phyloP scores from a whole-genome alignment of 2,888 invertebrate genomes.

The Phragmatobia fuliginosa region DNA sequence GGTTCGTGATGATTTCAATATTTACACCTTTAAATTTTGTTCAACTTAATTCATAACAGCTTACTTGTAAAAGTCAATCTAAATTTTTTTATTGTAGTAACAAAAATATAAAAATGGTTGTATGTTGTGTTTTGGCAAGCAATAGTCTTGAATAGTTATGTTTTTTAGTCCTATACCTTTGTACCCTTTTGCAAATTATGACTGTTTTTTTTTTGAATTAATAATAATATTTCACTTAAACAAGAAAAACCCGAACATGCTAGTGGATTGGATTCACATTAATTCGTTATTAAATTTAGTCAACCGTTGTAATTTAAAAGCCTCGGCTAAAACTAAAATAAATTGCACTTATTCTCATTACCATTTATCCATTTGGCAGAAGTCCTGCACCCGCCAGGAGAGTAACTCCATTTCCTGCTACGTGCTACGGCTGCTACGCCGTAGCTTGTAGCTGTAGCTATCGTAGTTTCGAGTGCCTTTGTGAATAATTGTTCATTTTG shows the following conservation, averaged over 20 bases:
- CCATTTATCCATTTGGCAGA: constrained; percentile 77
- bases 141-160: no score
- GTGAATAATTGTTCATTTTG: constrained; percentile 71
- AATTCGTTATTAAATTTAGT: constrained; percentile 22
- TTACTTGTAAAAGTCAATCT: not conserved
- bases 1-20: not conserved
- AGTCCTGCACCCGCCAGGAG: constrained; percentile 71
- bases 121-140: not conserved
- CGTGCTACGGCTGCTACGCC: constrained; percentile 78
- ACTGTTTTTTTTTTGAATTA: no score
- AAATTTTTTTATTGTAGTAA: not conserved
- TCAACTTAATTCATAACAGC: not conserved
- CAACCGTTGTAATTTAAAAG: constrained; percentile 32
- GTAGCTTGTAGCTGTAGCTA: constrained; percentile 66
- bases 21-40: not conserved
- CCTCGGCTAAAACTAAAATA: constrained; percentile 58
- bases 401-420: constrained; percentile 80
- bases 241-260: not conserved
- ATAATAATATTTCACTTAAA: no score
- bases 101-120: not conserved
- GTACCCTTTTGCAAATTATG: no score
- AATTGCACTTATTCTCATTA: constrained; percentile 77
- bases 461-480: constrained; percentile 70
- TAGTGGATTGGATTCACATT: not conserved
- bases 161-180: no score